Evolutionary conservation across 2,888 invertebrate genomes (phyloP).

Genomic region (Metalampra italica): DNA sequence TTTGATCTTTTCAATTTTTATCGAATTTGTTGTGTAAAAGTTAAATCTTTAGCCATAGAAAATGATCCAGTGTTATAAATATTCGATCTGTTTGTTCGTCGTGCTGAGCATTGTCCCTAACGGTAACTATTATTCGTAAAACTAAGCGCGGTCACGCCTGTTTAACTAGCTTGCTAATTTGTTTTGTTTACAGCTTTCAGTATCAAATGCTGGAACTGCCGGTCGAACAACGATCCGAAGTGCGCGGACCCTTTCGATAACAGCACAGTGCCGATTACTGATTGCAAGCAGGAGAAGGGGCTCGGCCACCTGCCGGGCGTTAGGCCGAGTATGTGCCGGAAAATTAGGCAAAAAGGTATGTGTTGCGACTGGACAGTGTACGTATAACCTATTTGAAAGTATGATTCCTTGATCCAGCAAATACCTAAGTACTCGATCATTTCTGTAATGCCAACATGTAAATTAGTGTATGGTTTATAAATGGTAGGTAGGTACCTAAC

Average conservation of each 20-base stretch:
- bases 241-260: constrained; percentile 96
- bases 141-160: constrained; percentile 44
- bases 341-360: constrained; percentile 92
- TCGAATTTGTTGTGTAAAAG: background rate
- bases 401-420: background rate
- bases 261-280: constrained; percentile 89
- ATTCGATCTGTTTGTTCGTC: constrained; percentile 21
- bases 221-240: constrained; percentile 92
- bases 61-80: constrained; percentile 15
- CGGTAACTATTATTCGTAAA: constrained; percentile 23
- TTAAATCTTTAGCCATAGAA: background rate
- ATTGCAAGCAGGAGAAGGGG: constrained; percentile 82
- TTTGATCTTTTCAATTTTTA: too few species aligned
- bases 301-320: constrained; percentile 83
- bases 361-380: background rate
- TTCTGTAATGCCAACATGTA: too few species aligned
- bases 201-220: constrained; percentile 95
- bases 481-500: too few species aligned
- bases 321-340: constrained; percentile 91
- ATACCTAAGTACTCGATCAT: too few species aligned
- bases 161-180: constrained; percentile 8
- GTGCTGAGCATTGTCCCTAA: constrained; percentile 26
- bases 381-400: background rate
- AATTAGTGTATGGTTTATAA: too few species aligned
- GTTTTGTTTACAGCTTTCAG: constrained; percentile 68